Conservation (phyloP, 2,888 invertebrate genomes). For the Villa cingulata region DNA sequence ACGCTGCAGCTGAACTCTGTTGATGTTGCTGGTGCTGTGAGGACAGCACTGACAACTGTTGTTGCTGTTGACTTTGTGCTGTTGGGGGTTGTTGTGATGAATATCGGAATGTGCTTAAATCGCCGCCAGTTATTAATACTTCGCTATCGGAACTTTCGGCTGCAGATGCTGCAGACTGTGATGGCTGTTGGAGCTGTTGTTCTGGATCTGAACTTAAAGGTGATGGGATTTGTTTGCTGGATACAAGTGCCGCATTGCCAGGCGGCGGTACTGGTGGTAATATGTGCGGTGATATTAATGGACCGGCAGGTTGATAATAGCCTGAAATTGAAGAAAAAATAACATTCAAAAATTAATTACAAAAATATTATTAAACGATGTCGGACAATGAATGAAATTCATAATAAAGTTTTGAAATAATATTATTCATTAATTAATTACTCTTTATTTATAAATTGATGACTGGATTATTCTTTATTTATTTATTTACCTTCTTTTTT, state of each 20-base stretch:
- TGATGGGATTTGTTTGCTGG: conserved; percentile 30
- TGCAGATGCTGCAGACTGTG: conserved; percentile 26
- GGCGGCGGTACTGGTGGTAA: conserved; percentile 37
- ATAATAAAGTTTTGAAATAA: no score
- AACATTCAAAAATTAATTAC: conserved; percentile 1
- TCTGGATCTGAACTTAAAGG: conserved; percentile 32
- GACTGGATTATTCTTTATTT: no score
- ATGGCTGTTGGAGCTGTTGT: conserved; percentile 29
- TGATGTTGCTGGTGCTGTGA: conserved; percentile 10
- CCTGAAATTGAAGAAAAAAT: conserved; percentile 41
- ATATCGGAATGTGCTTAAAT: conserved; percentile 27
- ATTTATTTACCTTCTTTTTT: no score
- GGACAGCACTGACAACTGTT: conserved; percentile 5
- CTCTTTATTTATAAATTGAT: no score
- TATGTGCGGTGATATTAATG: conserved; percentile 61
- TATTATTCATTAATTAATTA: no score
- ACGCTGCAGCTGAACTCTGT: conserved; percentile 20
- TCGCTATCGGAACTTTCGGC: conserved; percentile 25
- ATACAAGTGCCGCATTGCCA: conserved; percentile 15
- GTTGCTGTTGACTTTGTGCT: conserved; percentile 1
- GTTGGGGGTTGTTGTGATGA: conserved; percentile 16
- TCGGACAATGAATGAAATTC: no score
- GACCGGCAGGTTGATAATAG: conserved; percentile 86
- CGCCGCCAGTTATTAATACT: conserved; percentile 26
- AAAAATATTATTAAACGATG: background rate